phyloP scores from a whole-genome alignment of 1,140 invertebrate species.

The Rhynchophorus ferrugineus region DNA sequence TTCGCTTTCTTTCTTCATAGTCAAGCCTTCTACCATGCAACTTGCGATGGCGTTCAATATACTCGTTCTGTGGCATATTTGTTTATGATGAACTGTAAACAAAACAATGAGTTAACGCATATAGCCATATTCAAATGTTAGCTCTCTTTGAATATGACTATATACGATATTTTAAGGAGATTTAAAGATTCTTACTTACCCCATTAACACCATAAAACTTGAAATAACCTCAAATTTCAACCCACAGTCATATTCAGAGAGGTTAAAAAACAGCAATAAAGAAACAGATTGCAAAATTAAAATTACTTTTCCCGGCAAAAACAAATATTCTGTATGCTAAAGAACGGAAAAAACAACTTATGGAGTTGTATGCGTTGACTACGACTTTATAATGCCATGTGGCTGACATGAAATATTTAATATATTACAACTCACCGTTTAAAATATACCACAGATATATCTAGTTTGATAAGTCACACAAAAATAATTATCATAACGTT shows the following conservation, averaged over 20 bases:
- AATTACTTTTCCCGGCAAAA: too few species aligned
- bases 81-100: background rate
- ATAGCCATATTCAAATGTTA: background rate
- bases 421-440: too few species aligned
- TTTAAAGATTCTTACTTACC: background rate
- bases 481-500: too few species aligned
- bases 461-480: too few species aligned
- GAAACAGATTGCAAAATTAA: too few species aligned
- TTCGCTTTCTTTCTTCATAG: conserved; percentile 95
- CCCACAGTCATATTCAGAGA: background rate
- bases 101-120: background rate
- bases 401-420: too few species aligned
- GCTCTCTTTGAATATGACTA: background rate
- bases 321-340: too few species aligned
- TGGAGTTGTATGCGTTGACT: too few species aligned
- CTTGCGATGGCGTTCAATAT: conserved; percentile 96
- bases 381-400: too few species aligned
- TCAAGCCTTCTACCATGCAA: conserved; percentile 92
- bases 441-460: too few species aligned
- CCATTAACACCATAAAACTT: background rate
- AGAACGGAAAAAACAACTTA: too few species aligned
- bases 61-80: conserved; percentile 98
- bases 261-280: background rate
- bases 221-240: background rate
- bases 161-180: background rate